A percentile compares a stretch with the other conserved stretches of the same genome.
These are phyloP conservation scores for Melanotaenia nigrans DNA, from an alignment of 2,797 vertebrate species.

Conservation along the genomic window DNA sequence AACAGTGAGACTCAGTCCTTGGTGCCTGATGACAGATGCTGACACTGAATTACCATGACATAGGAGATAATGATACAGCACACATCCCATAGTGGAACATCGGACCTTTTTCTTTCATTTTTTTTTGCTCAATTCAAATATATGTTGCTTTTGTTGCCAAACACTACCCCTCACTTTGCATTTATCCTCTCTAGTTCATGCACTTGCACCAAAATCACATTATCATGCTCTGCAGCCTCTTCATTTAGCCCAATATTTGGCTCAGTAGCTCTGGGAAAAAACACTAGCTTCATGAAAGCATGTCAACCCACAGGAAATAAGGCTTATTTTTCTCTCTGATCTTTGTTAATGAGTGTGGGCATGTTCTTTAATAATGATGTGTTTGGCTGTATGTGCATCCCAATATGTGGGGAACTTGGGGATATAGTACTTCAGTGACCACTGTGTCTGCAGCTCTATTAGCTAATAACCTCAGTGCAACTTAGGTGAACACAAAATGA, in stretches of 20 bases:
- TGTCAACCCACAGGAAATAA: constrained; percentile 56
- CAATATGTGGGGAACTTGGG: constrained; percentile 21
- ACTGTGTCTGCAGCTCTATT: constrained; percentile 52
- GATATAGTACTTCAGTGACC: constrained; percentile 41
- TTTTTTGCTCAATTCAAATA: constrained; percentile 34
- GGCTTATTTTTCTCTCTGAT: constrained; percentile 21
- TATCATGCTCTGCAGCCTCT: constrained; percentile 64
- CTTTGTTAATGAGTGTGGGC: constrained; percentile 27
- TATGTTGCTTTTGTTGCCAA: constrained; percentile 33
- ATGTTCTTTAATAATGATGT: constrained; percentile 47
- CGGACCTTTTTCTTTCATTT: constrained; percentile 30
- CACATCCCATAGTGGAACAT: constrained; percentile 36
- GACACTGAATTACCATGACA: constrained; percentile 54
- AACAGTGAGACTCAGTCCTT: constrained; percentile 52
- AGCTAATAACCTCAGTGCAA: constrained; percentile 66
- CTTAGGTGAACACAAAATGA: constrained; percentile 66
- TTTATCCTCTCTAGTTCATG: constrained; percentile 43
- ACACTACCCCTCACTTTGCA: constrained; percentile 40
- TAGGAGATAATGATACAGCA: constrained; percentile 52
- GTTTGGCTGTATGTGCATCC: constrained; percentile 23
- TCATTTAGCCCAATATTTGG: constrained; percentile 56
- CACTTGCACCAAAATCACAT: constrained; percentile 61
- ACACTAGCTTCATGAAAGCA: constrained; percentile 51
- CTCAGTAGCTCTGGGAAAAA: constrained; percentile 53
- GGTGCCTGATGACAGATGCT: constrained; percentile 52